phyloP scores from a whole-genome alignment of 2,888 invertebrate genomes.

The Tiliacea citrago region DNA sequence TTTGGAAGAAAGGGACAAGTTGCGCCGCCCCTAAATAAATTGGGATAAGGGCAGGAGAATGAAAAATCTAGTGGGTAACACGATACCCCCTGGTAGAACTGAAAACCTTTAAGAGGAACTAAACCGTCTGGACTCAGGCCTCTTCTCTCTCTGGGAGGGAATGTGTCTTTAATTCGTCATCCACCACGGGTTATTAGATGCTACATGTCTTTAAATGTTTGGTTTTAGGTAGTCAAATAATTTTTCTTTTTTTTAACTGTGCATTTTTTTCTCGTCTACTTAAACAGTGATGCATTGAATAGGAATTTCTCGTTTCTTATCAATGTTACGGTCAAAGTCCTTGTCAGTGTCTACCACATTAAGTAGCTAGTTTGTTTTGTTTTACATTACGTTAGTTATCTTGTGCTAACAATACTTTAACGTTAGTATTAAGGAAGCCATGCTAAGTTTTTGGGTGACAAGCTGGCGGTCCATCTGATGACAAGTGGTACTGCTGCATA shows the following conservation, averaged over 20 bases:
- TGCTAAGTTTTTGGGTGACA: too few species aligned
- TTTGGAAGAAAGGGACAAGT: too few species aligned
- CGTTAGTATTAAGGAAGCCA: neutral
- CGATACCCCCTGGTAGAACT: neutral
- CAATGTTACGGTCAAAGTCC: constrained; percentile 47
- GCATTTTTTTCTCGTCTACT: constrained; percentile 11
- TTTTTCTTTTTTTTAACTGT: neutral
- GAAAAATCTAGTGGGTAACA: neutral
- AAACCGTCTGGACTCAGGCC: neutral
- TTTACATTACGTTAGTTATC: constrained; percentile 33
- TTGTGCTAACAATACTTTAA: constrained; percentile 12
- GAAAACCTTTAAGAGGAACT: neutral
- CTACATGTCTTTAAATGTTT: neutral
- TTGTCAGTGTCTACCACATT: constrained; percentile 31
- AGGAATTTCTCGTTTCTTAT: constrained; percentile 48
- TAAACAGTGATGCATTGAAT: constrained; percentile 37
- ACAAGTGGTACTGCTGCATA: too few species aligned
- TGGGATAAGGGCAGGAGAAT: too few species aligned
- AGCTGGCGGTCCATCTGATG: too few species aligned
- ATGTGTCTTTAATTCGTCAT: too few species aligned
- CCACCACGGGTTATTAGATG: neutral
- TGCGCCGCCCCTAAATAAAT: too few species aligned
- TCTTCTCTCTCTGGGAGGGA: too few species aligned
- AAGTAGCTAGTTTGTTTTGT: constrained; percentile 10
- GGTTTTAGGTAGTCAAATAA: neutral